phyloP scores from a whole-genome alignment of 2,113 vertebrate genomes.

The Xenopus borealis region DNA sequence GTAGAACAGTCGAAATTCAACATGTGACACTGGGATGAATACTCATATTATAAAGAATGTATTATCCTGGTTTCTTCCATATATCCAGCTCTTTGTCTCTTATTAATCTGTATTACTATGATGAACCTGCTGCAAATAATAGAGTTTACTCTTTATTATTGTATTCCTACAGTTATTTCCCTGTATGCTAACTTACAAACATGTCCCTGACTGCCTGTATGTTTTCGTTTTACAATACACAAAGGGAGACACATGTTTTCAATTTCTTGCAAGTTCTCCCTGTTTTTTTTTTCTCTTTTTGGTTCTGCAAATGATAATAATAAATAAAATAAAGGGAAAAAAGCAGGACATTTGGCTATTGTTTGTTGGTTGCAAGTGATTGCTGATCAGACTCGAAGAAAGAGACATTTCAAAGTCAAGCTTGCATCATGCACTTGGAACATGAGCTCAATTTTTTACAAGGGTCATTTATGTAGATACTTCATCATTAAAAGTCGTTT shows the following conservation, averaged over 20 bases:
- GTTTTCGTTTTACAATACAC: conserved; percentile 52
- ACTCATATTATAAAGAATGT: conserved; percentile 5
- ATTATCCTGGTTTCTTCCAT: conserved; percentile 14
- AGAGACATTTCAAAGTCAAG: conserved; percentile 54
- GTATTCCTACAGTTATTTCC: neutral
- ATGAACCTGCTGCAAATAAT: neutral
- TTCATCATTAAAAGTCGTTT: conserved; percentile 56
- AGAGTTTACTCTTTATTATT: neutral
- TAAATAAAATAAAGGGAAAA: conserved; percentile 49
- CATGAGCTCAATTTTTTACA: conserved; percentile 55
- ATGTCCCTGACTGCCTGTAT: conserved; percentile 60
- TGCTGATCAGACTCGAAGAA: conserved; percentile 60
- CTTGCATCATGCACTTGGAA: conserved; percentile 69
- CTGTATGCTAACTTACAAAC: conserved; percentile 50
- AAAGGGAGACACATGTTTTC: conserved; percentile 66
- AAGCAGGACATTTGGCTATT: conserved; percentile 61
- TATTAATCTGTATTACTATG: neutral
- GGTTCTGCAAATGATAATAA: conserved; percentile 44
- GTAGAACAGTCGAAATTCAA: conserved; percentile 18
- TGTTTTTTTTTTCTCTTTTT: conserved; percentile 25
- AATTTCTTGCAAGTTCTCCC: conserved; percentile 62
- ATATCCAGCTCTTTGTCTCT: neutral
- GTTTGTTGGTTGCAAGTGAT: conserved; percentile 60
- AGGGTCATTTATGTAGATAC: conserved; percentile 56
- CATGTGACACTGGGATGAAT: conserved; percentile 53